Percentiles rank a stretch among this genome's conserved stretches.
Conservation (phyloP, 1,140 invertebrate genomes). For the Diprion similis region DNA sequence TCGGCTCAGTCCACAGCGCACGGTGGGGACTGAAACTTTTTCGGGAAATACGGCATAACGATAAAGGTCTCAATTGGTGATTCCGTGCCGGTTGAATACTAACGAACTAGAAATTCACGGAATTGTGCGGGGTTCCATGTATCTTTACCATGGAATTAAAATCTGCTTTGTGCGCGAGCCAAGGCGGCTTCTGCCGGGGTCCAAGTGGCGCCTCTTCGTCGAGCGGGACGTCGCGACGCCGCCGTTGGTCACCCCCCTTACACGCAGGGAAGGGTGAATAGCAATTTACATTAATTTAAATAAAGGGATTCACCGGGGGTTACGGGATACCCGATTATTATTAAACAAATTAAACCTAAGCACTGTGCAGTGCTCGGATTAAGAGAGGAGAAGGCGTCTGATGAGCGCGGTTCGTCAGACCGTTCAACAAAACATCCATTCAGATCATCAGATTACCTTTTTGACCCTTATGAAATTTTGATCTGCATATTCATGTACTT, state of each 20-base stretch:
- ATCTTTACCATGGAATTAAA: neutral
- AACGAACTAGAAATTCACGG: neutral
- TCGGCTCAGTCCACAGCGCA: neutral
- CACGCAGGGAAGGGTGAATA: neutral
- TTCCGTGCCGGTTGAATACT: neutral
- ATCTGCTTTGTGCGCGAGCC: neutral
- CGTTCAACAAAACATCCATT: no score
- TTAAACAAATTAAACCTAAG: slow-evolving; percentile 1
- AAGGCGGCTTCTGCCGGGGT: neutral
- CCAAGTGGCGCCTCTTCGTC: neutral
- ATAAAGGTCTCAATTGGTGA: neutral
- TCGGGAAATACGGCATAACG: neutral
- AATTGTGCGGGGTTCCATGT: neutral
- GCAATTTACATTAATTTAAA: slow-evolving; percentile 6
- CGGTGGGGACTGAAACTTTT: neutral
- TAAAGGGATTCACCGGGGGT: neutral
- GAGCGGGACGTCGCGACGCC: neutral
- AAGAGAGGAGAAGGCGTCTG: neutral
- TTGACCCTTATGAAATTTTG: no score
- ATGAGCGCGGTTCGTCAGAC: no score
- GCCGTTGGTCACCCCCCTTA: neutral
- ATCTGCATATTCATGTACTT: no score
- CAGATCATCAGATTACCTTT: no score
- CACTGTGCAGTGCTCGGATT: neutral
- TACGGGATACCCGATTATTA: neutral